Evolutionary conservation across 2,113 vertebrate genomes (phyloP).

Genomic region (Menura novaehollandiae): DNA sequence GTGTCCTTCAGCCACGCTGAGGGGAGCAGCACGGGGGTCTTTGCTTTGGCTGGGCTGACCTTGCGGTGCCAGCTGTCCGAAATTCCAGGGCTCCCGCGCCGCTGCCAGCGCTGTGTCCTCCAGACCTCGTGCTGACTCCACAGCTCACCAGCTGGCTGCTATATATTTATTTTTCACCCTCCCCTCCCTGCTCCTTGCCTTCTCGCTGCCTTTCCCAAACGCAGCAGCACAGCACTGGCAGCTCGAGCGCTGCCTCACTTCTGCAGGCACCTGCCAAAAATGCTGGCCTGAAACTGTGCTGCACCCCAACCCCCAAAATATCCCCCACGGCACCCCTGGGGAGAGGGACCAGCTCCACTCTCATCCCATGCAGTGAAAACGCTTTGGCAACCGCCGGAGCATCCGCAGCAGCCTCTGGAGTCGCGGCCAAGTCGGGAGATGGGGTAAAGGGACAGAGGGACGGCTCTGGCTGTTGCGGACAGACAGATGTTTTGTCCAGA

Average conservation of each 20-base stretch:
- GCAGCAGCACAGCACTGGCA: not conserved
- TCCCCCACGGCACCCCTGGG: fast-evolving
- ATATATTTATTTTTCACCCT: conserved; percentile 36
- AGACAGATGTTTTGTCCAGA: conserved; percentile 28
- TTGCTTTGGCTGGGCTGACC: not conserved
- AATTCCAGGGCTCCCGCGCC: not conserved
- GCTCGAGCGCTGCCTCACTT: not conserved
- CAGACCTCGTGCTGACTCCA: conserved; percentile 52
- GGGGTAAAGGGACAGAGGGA: not conserved
- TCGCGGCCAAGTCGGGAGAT: not conserved
- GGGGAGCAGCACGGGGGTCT: not conserved
- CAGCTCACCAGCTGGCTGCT: conserved; percentile 58
- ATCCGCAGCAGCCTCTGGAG: not conserved
- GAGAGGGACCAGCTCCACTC: fast-evolving
- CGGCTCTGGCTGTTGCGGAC: not conserved
- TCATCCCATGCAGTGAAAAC: not conserved
- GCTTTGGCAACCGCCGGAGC: not conserved
- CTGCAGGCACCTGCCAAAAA: not conserved
- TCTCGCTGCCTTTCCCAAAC: not conserved
- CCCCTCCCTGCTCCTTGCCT: not conserved
- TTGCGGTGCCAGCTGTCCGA: conserved; percentile 49
- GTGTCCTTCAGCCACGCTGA: not conserved
- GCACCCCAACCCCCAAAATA: fast-evolving
- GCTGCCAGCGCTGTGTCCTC: conserved; percentile 16
- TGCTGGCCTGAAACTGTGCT: fast-evolving